Conservation (phyloP, 1,140 invertebrate genomes). For the Mercenaria mercenaria region DNA sequence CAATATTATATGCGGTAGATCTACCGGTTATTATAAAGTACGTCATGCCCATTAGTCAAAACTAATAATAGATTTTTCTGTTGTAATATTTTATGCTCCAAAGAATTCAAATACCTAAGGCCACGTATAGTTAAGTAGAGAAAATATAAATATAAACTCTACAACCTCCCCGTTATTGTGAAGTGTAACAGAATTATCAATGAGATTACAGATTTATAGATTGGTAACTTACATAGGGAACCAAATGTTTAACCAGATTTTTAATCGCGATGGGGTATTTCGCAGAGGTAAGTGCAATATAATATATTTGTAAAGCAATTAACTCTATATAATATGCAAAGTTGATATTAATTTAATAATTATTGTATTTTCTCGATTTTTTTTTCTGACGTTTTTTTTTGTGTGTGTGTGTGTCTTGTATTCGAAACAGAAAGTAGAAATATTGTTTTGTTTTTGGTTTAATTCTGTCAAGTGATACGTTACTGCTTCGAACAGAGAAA, state of each 20-base stretch:
- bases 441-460: too few relatives aligned
- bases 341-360: too few relatives aligned
- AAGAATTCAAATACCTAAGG: not conserved
- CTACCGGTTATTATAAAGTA: too few relatives aligned
- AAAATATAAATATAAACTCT: not conserved
- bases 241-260: not conserved
- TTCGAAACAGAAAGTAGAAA: too few relatives aligned
- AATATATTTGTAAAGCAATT: too few relatives aligned
- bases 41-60: not conserved
- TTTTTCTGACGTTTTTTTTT: too few relatives aligned
- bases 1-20: too few relatives aligned
- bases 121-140: not conserved
- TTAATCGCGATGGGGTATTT: not conserved
- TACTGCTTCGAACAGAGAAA: too few relatives aligned
- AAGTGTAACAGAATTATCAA: not conserved
- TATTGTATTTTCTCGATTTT: too few relatives aligned
- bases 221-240: not conserved
- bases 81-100: not conserved
- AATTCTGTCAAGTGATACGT: too few relatives aligned
- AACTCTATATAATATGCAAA: too few relatives aligned
- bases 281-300: not conserved
- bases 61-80: not conserved
- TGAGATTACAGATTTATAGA: conserved; percentile 4
- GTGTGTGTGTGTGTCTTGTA: too few relatives aligned
- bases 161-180: not conserved